A percentile compares a stretch with the other conserved stretches of the same genome.
These are phyloP conservation scores for Agrochola circellaris DNA, from an alignment of 2,888 invertebrate genomes.

Conservation along the genomic window DNA sequence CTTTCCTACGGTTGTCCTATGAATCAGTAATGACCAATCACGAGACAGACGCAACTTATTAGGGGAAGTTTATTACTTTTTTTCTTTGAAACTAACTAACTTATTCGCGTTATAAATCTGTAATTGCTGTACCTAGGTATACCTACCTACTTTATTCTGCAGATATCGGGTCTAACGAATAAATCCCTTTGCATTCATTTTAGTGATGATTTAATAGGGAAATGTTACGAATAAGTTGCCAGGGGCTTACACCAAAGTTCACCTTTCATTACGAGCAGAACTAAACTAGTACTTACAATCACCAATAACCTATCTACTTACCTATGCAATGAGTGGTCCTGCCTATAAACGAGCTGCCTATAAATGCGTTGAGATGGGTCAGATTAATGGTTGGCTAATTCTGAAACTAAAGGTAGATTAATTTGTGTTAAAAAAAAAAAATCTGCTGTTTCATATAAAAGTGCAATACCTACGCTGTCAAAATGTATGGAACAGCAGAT, in stretches of 20 bases:
- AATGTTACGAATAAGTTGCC: not conserved
- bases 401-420: not conserved
- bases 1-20: slow-evolving; percentile 10
- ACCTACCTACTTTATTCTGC: not conserved
- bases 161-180: not conserved
- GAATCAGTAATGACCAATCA: slow-evolving; percentile 41
- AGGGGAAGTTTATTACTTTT: slow-evolving; percentile 7
- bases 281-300: not conserved
- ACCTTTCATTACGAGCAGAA: not conserved
- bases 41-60: not conserved
- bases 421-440: too few relatives aligned
- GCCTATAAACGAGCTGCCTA: not conserved
- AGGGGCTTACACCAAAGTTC: not conserved
- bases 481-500: too few relatives aligned
- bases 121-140: not conserved
- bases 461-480: too few relatives aligned
- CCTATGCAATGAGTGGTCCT: not conserved
- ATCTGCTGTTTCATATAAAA: too few relatives aligned
- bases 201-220: not conserved
- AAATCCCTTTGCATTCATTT: not conserved
- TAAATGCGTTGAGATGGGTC: not conserved
- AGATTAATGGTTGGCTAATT: not conserved
- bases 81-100: not conserved
- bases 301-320: not conserved
- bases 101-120: not conserved